These are phyloP conservation scores for Galerucella nymphaeae DNA, from an alignment of 2,888 invertebrate species.

Conservation along the genomic window DNA sequence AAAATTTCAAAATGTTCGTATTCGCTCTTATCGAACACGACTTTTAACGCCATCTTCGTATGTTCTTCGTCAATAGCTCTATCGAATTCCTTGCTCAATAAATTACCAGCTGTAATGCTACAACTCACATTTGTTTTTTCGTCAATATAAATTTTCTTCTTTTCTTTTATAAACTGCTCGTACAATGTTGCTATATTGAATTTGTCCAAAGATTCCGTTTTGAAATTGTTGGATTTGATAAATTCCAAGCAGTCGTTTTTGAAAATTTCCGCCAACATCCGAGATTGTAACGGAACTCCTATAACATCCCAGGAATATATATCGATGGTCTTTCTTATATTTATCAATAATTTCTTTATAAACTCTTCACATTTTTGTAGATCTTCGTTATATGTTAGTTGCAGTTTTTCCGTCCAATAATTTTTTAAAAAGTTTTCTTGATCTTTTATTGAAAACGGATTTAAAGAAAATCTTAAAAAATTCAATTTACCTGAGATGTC, in stretches of 20 bases:
- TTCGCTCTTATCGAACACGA: too few relatives aligned
- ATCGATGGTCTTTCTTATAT: not conserved
- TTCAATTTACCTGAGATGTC: not conserved
- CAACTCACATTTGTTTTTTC: slow-evolving; percentile 17
- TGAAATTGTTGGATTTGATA: too few relatives aligned
- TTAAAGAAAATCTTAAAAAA: too few relatives aligned
- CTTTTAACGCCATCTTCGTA: too few relatives aligned
- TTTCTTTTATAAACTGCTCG: slow-evolving; percentile 22
- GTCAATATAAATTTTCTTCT: slow-evolving; percentile 22
- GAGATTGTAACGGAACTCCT: too few relatives aligned
- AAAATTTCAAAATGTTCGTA: too few relatives aligned
- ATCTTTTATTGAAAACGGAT: too few relatives aligned
- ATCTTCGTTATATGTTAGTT: not conserved
- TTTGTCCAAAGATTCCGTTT: too few relatives aligned
- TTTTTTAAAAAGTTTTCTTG: too few relatives aligned
- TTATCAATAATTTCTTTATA: not conserved
- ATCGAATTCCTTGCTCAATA: slow-evolving; percentile 3
- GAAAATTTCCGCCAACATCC: slow-evolving; percentile 28
- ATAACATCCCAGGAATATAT: too few relatives aligned
- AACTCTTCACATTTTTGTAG: not conserved
- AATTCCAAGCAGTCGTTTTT: too few relatives aligned
- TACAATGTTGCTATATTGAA: slow-evolving; percentile 16
- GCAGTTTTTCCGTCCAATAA: not conserved
- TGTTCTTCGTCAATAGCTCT: too few relatives aligned
- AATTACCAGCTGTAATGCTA: not conserved